phyloP scores from a whole-genome alignment of 2,113 vertebrate genomes.

The Ochotona princeps region DNA sequence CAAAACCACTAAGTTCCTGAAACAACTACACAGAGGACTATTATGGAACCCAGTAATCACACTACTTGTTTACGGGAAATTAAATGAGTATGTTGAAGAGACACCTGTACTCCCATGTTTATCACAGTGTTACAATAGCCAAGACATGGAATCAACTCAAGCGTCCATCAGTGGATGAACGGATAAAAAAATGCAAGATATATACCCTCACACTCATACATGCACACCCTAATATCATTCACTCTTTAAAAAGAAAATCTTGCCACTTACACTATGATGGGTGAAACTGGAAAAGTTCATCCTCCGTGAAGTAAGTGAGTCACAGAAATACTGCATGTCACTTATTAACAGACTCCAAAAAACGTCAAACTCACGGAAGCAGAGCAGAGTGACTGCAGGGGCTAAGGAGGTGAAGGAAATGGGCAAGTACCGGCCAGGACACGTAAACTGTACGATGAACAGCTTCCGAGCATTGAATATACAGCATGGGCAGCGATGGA shows the following conservation, averaged over 20 bases:
- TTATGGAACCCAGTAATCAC: neutral
- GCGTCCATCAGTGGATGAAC: neutral
- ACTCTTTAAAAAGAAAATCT: neutral
- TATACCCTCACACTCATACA: neutral
- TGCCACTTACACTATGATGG: neutral
- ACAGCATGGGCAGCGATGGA: neutral
- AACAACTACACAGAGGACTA: neutral
- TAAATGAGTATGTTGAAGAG: neutral
- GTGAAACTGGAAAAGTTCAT: neutral
- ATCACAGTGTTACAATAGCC: neutral
- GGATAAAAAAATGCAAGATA: neutral
- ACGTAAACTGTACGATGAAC: neutral
- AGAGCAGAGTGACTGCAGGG: neutral
- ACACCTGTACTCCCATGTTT: neutral
- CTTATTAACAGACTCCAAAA: neutral
- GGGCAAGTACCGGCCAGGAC: neutral
- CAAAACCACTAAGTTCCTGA: neutral
- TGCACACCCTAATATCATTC: neutral
- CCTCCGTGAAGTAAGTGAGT: neutral
- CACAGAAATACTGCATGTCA: neutral
- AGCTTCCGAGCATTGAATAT: neutral
- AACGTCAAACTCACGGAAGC: neutral
- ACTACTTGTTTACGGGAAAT: neutral
- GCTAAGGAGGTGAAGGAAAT: neutral
- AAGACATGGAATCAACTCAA: neutral